Base-by-base conservation (phyloP, 1,140 invertebrate species). In the Agrypnia vestita region DNA sequence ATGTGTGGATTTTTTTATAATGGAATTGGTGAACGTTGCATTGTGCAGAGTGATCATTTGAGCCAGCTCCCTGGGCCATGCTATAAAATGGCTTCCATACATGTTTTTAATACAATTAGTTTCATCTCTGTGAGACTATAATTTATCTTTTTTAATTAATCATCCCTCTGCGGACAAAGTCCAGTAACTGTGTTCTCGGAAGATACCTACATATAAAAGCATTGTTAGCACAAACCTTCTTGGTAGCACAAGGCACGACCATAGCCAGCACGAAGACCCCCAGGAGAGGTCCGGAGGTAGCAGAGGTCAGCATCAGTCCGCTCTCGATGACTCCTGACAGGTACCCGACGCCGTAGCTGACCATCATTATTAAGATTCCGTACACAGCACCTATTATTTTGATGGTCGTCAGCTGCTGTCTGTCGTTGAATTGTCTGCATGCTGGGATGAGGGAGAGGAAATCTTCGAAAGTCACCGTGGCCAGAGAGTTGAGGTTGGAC, bases 391-490 rank as follows among this genome's bases (percentile, higher is more conserved):
- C 93, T 67, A 95, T 91, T n/a, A 92, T 84, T 88, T 95, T 96
- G 78, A 96, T 96, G 10, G 93, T 85, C 13, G 89, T 90, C 56
- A 96, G 85, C 85, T 96, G 95, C 49, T 94, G 91, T 13, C 90
- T 91, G 82, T 96, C 94, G 76, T 88, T 91, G 55, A 95, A 88
- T 55, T 91, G 91, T 83, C 91, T 93, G 81, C 95, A 91, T 1
- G 89, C 87, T 4, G 94, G 93, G 17, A 95, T 90, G 55, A 93
- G 93, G 7, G 93, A 92, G 0, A 96, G 85, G 84, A 97, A 96
- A 85, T 97, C 96, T 85, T 97, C 96, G 93, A 96, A 97, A 8
- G 94, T 94, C 0, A 97, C 95, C 0, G 96, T 96, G 0, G 96
- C 93, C 56, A 97, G 84, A 0, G 96, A 96, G 84, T 97, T 97